These are phyloP conservation scores for Halictus rubicundus DNA, from an alignment of 1,140 invertebrate species.

Conservation along the genomic window DNA sequence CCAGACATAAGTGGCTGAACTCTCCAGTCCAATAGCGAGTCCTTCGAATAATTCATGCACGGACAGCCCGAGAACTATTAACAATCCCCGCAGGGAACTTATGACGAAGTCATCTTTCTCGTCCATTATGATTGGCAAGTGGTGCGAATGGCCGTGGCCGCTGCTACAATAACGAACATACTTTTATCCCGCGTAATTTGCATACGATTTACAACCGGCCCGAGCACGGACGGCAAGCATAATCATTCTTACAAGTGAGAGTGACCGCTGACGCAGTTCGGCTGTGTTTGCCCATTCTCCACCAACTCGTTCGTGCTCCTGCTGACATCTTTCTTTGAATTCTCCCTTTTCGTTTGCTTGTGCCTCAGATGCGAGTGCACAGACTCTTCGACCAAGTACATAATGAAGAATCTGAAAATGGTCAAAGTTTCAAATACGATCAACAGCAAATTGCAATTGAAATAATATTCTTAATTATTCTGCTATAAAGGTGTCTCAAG, in stretches of 20 bases:
- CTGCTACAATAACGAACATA: constrained; percentile 20
- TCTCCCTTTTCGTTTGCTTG: constrained; percentile 44
- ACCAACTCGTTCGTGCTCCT: constrained; percentile 73
- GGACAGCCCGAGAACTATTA: constrained; percentile 92
- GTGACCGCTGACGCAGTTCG: constrained; percentile 48
- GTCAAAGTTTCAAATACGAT: too few relatives aligned
- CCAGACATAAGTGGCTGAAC: constrained; percentile 86
- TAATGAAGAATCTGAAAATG: constrained; percentile 87
- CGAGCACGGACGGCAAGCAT: background rate
- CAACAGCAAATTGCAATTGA: too few relatives aligned
- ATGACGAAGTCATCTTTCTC: constrained; percentile 83
- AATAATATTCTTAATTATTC: too few relatives aligned
- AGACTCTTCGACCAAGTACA: constrained; percentile 92
- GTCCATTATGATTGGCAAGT: constrained; percentile 74
- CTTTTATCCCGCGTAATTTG: constrained; percentile 2
- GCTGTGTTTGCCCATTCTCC: constrained; percentile 63
- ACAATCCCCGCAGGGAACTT: constrained; percentile 86
- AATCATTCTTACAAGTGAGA: constrained; percentile 60
- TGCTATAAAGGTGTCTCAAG: too few relatives aligned
- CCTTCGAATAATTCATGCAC: constrained; percentile 96
- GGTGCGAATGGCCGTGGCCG: constrained; percentile 66
- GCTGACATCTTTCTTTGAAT: constrained; percentile 56
- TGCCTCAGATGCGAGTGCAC: constrained; percentile 86
- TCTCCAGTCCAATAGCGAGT: constrained; percentile 92
- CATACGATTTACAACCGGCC: background rate